These are phyloP conservation scores for Dallia pectoralis DNA, from an alignment of 2,797 vertebrate genomes.

Conservation along the genomic window DNA sequence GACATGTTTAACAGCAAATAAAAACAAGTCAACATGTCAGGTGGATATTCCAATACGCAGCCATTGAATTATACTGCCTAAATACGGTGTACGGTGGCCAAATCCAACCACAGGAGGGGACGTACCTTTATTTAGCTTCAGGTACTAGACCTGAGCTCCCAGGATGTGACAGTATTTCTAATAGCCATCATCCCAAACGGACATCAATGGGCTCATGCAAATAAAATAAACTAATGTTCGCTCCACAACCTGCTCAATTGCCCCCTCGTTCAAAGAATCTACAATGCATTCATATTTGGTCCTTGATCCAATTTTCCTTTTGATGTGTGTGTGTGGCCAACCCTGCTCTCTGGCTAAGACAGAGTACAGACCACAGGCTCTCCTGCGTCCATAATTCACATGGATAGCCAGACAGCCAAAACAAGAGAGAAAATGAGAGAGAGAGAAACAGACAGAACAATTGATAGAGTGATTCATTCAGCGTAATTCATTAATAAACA, in stretches of 20 bases:
- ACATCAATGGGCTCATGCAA: no score
- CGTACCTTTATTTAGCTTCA: no score
- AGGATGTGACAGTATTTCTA: no score
- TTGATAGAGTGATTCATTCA: conserved; percentile 13
- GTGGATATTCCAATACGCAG: neutral
- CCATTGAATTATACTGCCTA: neutral
- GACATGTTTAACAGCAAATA: conserved; percentile 7
- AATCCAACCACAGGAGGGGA: neutral
- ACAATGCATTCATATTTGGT: conserved; percentile 5
- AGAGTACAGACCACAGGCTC: neutral
- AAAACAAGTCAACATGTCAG: conserved; percentile 7
- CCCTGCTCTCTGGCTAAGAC: neutral
- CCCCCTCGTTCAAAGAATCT: neutral
- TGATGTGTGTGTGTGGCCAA: conserved; percentile 28
- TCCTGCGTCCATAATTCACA: conserved; percentile 44
- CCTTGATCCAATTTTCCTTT: conserved; percentile 29
- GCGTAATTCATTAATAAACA: conserved; percentile 67
- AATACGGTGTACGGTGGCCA: neutral
- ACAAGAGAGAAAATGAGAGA: conserved; percentile 37
- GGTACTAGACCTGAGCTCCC: no score
- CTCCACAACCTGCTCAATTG: neutral
- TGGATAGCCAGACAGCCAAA: conserved; percentile 17
- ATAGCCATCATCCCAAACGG: no score
- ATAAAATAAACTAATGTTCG: neutral
- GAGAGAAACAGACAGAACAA: conserved; percentile 34